Base-by-base conservation (phyloP, 2,113 vertebrate species). In the Rhinopomastus cyanomelas region DNA sequence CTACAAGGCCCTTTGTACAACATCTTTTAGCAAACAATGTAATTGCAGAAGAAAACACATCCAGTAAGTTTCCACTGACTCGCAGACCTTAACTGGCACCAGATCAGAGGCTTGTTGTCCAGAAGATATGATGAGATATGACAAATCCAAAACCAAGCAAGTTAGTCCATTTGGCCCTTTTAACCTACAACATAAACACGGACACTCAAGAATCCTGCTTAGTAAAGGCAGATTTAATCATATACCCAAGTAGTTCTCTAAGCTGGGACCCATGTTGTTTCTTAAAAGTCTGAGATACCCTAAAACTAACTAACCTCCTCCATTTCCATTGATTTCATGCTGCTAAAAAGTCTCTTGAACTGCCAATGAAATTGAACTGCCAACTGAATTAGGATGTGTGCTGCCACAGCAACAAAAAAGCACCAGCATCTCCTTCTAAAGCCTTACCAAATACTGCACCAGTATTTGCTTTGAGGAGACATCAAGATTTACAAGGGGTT, bases 381-480 rank as follows among this genome's bases (percentile, higher is more conserved):
- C 57, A 84, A 80, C 81, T 44, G 87, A 88, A 90, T 57, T 89
- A 75, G 92, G 39, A 86, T 34, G 52, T 25, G 59, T 79, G 81
- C 81, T 96, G 89, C 77, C 30, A 11, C 69, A 90, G 46, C 73
- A 79, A 79, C 62, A 46, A 83, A 95, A 85, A 92, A 7, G 8
- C 46, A 59, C 69, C 46, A 62, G n/a, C 29, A 73, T 21, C 34
- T 89, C 78, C 71, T 71, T 90, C 91, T 96, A 95, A 95, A 51
- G 68, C 64, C 73, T 53, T 75, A 72, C 79, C 76, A 67, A 84
- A 92, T 94, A 65, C 69, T 89, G 56, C 87, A 88, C 83, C 82
- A 83, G 83, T 94, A 94, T 93, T 97, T 93, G 80, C 85, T 94
- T 90, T 90, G 69, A 94, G 46, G 66, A 90, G 85, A 56, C 83